These are phyloP conservation scores for Okamejei kenojei DNA, from an alignment of 2,797 vertebrate genomes.

Conservation along the genomic window DNA sequence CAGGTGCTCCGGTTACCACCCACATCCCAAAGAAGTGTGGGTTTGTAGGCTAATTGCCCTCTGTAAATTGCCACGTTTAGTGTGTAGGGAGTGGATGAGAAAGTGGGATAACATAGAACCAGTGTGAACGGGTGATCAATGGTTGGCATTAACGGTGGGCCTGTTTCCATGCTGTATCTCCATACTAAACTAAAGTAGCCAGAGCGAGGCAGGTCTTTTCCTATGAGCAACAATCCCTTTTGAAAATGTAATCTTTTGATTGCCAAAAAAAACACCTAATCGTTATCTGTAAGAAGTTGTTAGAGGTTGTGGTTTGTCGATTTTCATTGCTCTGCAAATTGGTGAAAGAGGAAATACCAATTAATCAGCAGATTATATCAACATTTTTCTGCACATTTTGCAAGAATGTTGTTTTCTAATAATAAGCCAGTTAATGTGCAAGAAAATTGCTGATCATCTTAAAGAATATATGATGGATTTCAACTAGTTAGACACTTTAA, in stretches of 20 bases:
- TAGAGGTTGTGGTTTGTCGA: background rate
- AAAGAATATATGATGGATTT: background rate
- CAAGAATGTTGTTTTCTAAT: background rate
- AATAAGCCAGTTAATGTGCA: background rate
- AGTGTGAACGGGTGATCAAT: too few species aligned
- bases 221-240: background rate
- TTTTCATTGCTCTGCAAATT: background rate
- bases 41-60: too few species aligned
- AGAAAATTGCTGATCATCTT: background rate
- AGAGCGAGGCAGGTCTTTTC: too few species aligned
- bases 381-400: background rate
- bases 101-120: too few species aligned
- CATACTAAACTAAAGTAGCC: too few species aligned
- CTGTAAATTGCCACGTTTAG: too few species aligned
- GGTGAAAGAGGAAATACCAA: background rate
- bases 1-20: too few species aligned
- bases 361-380: background rate
- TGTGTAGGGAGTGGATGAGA: too few species aligned
- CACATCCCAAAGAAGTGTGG: too few species aligned
- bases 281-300: background rate
- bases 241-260: background rate
- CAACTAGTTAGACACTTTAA: background rate
- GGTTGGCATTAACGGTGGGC: too few species aligned
- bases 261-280: background rate
- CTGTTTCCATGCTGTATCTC: too few species aligned